Percentiles rank a stretch among this genome's conserved stretches.
These are phyloP conservation scores for Drosophila obscura DNA, from an alignment of 1,140 invertebrate species.

Conservation along the genomic window DNA sequence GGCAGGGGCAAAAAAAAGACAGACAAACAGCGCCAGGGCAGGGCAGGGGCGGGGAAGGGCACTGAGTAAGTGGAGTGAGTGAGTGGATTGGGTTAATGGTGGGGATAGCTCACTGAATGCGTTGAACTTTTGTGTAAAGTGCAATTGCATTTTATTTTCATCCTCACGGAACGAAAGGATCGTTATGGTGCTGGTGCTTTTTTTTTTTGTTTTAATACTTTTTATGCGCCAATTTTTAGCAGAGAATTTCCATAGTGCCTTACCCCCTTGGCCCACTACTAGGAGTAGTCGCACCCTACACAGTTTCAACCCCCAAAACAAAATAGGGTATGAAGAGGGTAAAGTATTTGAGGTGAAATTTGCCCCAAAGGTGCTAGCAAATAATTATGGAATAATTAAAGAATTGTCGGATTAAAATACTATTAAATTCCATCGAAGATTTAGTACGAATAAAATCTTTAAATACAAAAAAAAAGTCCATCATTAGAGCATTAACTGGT, in stretches of 20 bases:
- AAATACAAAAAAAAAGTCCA: too few relatives aligned
- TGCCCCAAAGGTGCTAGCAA: too few relatives aligned
- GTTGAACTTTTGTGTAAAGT: conserved; percentile 82
- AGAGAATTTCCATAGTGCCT: conserved; percentile 39
- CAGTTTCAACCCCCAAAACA: conserved; percentile 7
- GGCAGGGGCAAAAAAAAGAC: conserved; percentile 9
- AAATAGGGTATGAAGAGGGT: conserved; percentile 1
- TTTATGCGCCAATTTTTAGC: conserved; percentile 68
- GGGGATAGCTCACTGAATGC: conserved; percentile 67
- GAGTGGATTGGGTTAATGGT: conserved; percentile 38
- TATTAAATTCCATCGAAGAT: too few relatives aligned
- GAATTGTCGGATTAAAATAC: background rate
- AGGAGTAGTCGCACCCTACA: conserved; percentile 4
- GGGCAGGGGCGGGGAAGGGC: background rate
- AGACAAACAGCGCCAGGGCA: conserved; percentile 12
- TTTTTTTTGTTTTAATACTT: conserved; percentile 14
- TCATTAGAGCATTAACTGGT: conserved; percentile 7
- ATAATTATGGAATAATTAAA: too few relatives aligned
- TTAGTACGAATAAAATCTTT: too few relatives aligned
- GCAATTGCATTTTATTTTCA: conserved; percentile 80
- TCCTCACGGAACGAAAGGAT: conserved; percentile 19
- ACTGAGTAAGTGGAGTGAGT: conserved; percentile 10
- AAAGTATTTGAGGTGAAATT: background rate
- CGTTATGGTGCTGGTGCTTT: conserved; percentile 24
- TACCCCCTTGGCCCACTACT: conserved; percentile 22